These are phyloP conservation scores for Gorsachius goisagi DNA, from an alignment of 2,113 vertebrate genomes.

Conservation along the genomic window DNA sequence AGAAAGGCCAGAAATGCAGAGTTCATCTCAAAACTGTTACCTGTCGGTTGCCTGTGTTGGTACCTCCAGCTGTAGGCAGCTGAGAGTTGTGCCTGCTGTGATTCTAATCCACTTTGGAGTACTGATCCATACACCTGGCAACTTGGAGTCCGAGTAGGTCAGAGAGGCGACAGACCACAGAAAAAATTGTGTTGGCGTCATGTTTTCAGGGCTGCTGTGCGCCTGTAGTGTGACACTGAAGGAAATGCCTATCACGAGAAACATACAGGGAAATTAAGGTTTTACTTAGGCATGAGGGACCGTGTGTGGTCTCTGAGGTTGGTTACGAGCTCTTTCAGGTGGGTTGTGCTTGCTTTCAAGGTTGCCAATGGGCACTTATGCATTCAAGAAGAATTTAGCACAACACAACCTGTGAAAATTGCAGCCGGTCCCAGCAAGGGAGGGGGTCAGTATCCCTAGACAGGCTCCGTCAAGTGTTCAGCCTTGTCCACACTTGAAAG, in stretches of 20 bases:
- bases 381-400: not conserved
- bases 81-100: not conserved
- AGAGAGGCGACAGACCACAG: not conserved
- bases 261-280: not conserved
- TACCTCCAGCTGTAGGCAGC: not conserved
- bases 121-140: not conserved
- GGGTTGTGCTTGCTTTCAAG: not conserved
- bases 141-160: not conserved
- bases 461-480: not conserved
- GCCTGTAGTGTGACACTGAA: rapidly evolving
- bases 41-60: not conserved
- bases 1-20: not conserved
- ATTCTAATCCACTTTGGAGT: not conserved
- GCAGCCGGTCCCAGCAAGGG: not conserved
- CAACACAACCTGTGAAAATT: not conserved
- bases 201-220: not conserved
- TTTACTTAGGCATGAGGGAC: not conserved
- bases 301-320: rapidly evolving
- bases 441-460: too few species aligned
- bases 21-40: not conserved
- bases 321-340: rapidly evolving
- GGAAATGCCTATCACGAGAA: rapidly evolving
- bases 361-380: not conserved
- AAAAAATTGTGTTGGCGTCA: not conserved
- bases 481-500: not conserved